Percentiles rank a stretch among this genome's conserved stretches.
These are phyloP conservation scores for Arnoldichthys spilopterus DNA, from an alignment of 2,797 vertebrate genomes.

Conservation along the genomic window DNA sequence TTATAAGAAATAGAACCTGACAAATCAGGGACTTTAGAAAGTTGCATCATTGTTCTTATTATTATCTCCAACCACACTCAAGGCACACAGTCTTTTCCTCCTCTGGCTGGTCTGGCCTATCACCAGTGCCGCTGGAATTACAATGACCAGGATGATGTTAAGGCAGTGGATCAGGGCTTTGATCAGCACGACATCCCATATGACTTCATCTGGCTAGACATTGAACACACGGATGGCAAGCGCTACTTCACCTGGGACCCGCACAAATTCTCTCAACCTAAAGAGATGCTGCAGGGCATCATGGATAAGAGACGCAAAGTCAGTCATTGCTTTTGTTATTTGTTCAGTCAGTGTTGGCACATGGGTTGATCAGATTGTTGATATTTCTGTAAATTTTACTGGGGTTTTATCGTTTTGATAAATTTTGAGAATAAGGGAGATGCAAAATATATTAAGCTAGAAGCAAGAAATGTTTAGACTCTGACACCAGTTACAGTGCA, in stretches of 20 bases:
- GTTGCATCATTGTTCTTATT: background rate
- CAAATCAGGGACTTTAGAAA: background rate
- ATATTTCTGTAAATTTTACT: background rate
- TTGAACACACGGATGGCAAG: slow-evolving; percentile 94
- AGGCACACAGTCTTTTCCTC: slow-evolving; percentile 94
- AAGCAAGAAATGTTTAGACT: no score
- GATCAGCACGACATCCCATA: slow-evolving; percentile 90
- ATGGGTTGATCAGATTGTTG: no score
- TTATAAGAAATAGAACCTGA: background rate
- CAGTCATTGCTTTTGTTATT: background rate
- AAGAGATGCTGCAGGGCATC: slow-evolving; percentile 84
- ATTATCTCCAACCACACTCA: background rate
- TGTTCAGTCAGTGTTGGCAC: background rate
- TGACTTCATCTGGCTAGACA: slow-evolving; percentile 95
- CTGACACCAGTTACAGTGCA: no score
- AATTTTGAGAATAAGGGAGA: background rate
- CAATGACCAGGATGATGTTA: slow-evolving; percentile 92
- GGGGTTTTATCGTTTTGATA: background rate
- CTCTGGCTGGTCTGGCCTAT: slow-evolving; percentile 85
- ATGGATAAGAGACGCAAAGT: slow-evolving; percentile 87
- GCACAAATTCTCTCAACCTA: slow-evolving; percentile 87
- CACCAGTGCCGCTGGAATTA: slow-evolving; percentile 99
- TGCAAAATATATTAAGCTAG: no score
- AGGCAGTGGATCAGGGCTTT: slow-evolving; percentile 84
- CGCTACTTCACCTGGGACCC: slow-evolving; percentile 98